Conservation (phyloP, 92 coral and sea anemone genomes). For the Epizoanthus illoricatus region DNA sequence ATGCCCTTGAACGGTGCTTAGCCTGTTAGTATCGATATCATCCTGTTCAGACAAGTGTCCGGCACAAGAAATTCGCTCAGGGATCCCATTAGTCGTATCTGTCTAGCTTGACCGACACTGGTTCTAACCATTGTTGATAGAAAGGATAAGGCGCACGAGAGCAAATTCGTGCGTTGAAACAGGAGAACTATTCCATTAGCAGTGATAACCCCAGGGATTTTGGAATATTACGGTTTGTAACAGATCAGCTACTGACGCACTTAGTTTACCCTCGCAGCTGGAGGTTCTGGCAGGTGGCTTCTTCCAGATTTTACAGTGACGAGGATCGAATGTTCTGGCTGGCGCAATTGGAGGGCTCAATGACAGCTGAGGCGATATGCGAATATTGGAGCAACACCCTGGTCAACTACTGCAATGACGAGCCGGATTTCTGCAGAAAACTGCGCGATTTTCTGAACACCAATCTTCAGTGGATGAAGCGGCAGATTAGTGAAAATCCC, state of each 20-base stretch:
- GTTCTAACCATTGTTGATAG: too few species aligned
- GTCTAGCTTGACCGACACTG: too few species aligned
- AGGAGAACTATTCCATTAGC: too few species aligned
- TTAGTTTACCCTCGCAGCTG: not conserved
- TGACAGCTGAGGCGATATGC: constrained; percentile 79
- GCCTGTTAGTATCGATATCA: too few species aligned
- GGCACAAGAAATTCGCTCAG: too few species aligned
- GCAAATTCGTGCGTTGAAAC: too few species aligned
- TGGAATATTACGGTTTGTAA: not conserved
- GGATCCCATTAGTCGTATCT: too few species aligned
- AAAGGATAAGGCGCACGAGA: too few species aligned
- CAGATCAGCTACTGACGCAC: too few species aligned
- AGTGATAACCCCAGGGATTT: not conserved
- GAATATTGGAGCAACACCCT: constrained; percentile 60
- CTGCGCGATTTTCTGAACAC: constrained; percentile 54
- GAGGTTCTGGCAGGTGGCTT: constrained; percentile 34
- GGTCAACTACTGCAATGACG: constrained; percentile 63
- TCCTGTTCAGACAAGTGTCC: too few species aligned
- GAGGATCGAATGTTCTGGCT: constrained; percentile 35
- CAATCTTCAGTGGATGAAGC: constrained; percentile 63
- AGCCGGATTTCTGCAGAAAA: constrained; percentile 63
- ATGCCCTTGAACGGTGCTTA: too few species aligned
- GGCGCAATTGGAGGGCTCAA: constrained; percentile 69
- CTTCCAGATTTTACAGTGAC: constrained; percentile 30
- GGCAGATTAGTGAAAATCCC: constrained; percentile 55